Percentiles rank a stretch among this genome's conserved stretches.
These are phyloP conservation scores for Popillia japonica DNA, from an alignment of 1,140 invertebrate species.

Conservation along the genomic window DNA sequence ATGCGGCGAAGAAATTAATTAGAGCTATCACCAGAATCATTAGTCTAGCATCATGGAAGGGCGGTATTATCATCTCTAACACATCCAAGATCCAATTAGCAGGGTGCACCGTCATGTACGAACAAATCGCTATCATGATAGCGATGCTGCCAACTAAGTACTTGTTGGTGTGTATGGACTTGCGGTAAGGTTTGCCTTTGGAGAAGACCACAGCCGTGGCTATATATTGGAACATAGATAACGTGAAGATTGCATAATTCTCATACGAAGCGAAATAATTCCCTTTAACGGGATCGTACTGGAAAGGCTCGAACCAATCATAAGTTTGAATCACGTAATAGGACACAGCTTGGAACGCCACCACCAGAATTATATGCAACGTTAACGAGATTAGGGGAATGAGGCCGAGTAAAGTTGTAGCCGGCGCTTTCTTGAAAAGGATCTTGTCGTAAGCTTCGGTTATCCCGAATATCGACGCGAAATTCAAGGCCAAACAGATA, in stretches of 20 bases:
- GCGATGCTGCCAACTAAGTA: slow-evolving; percentile 72
- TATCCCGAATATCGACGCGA: slow-evolving; percentile 85
- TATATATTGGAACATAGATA: slow-evolving; percentile 95
- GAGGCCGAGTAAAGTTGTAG: slow-evolving; percentile 72
- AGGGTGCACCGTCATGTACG: slow-evolving; percentile 76
- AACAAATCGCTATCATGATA: slow-evolving; percentile 69
- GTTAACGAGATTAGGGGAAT: slow-evolving; percentile 73
- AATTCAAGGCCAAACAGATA: slow-evolving; percentile 79
- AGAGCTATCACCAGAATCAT: slow-evolving; percentile 68
- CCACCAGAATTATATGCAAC: slow-evolving; percentile 78
- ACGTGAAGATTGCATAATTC: slow-evolving; percentile 85
- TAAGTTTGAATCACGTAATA: slow-evolving; percentile 72
- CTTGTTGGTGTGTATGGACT: slow-evolving; percentile 81
- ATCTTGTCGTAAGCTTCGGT: slow-evolving; percentile 76
- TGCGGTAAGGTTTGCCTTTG: slow-evolving; percentile 88
- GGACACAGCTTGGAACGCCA: slow-evolving; percentile 69
- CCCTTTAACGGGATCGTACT: slow-evolving; percentile 62
- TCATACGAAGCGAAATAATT: slow-evolving; percentile 70
- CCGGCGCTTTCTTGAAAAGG: slow-evolving; percentile 72
- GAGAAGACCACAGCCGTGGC: slow-evolving; percentile 89
- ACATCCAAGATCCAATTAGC: slow-evolving; percentile 67
- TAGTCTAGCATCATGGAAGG: slow-evolving; percentile 68
- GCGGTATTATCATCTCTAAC: slow-evolving; percentile 75
- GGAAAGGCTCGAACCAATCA: slow-evolving; percentile 75
- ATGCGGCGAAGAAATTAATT: slow-evolving; percentile 67